A percentile compares a stretch with the other conserved stretches of the same genome.
Conservation (phyloP, 2,113 vertebrate genomes). For the Oreochromis tanganicae region DNA sequence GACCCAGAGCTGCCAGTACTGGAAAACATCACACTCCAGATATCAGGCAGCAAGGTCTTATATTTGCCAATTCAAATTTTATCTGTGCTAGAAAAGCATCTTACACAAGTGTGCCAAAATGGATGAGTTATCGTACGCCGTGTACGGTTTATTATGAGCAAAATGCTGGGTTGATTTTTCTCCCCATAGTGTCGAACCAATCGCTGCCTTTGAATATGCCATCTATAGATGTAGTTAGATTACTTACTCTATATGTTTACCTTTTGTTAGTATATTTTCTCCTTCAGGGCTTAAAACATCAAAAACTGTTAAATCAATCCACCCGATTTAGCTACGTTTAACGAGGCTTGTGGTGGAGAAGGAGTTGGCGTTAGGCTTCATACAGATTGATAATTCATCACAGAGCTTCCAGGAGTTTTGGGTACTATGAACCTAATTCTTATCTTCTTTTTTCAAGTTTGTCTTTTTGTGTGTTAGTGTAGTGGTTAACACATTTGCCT, state of each 20-base stretch:
- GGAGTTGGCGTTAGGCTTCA: fast-evolving
- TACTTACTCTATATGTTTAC: background rate
- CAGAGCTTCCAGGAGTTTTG: background rate
- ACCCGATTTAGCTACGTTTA: fast-evolving
- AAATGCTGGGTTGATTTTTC: background rate
- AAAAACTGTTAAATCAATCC: background rate
- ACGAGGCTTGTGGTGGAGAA: background rate
- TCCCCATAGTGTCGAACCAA: background rate
- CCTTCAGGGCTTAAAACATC: background rate
- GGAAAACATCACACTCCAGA: constrained; percentile 14
- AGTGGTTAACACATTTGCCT: background rate
- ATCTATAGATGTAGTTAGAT: background rate
- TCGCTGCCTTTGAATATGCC: background rate
- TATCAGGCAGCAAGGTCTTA: background rate
- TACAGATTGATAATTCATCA: background rate
- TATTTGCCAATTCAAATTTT: constrained; percentile 21
- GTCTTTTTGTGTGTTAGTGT: background rate
- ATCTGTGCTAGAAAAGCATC: background rate
- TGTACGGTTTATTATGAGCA: background rate
- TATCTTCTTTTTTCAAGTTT: background rate
- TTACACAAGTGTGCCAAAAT: background rate
- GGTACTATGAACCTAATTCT: background rate
- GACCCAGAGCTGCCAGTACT: constrained; percentile 4
- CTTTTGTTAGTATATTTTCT: background rate
- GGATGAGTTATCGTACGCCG: background rate